Evolutionary conservation across 2,888 invertebrate species (phyloP), one percentile per base, ranked within the genome.

Genomic region (Malacosoma neustria): DNA sequence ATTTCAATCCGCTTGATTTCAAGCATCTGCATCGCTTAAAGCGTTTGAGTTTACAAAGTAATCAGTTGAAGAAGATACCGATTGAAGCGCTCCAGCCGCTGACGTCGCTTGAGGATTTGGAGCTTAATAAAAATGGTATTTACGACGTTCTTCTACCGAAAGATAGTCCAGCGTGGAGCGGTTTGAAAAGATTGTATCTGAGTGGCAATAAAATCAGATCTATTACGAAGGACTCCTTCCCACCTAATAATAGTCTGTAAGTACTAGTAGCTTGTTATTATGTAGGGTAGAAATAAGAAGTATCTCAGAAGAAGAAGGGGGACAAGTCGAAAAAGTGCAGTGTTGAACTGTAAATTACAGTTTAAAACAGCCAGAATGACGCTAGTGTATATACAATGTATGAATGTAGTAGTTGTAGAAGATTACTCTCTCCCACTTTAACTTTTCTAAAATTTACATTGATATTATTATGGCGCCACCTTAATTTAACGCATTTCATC

Each of bases 71-170:
- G 48, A 63, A 61, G 39, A 68, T 88, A 15, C 82, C 82, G 0
- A 49, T 73, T 9, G 72, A 76, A 3, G 65, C 82, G 0, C 42
- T 88, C 11, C 57, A 66, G 30, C 69, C 72, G n/a, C 62, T 87
- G 61, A 51, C 51, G 5, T 48, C 65, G 14, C 49, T 89, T 11
- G 74, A 79, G 45, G 73, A 76, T 5, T 43, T 89, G 34, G 84
- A 88, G 60, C 44, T 89, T 35, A 86, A 87, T 46, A 72, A 84
- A 42, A 89, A 89, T 54, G 66, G 61, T 0, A 73, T 86, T 30
- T 65, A 54, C 12, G 75, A 79, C 35, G 41, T 85, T 36, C 22
- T 76, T 13, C 65, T 89, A 9, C 59, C 61, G 36, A 70, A 61
- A 31, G 59, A 70, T 11, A 61, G 58, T 12, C 54, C 67, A 2